A percentile compares a stretch with the other conserved stretches of the same genome.
These are phyloP conservation scores for Diplazon laetatorius DNA, from an alignment of 2,888 invertebrate genomes.

Conservation along the genomic window DNA sequence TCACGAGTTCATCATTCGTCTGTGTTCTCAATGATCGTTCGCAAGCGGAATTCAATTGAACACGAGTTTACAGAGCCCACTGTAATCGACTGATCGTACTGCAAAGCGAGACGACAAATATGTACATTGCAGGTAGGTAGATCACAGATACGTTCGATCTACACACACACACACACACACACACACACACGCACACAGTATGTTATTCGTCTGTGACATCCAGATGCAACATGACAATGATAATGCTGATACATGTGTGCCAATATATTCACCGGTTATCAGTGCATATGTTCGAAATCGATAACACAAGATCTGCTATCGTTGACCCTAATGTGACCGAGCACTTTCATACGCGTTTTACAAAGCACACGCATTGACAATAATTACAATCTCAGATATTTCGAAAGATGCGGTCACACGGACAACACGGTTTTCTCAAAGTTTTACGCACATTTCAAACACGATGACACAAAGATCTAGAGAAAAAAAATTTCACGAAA, in stretches of 20 bases:
- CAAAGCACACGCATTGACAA: background rate
- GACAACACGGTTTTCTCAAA: no score
- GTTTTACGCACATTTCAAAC: no score
- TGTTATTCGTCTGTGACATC: background rate
- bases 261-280: background rate
- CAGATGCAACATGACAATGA: no score
- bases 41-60: background rate
- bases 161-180: no score
- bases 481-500: no score
- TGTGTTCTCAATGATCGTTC: background rate
- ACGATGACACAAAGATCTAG: no score
- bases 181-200: no score
- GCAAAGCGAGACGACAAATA: background rate
- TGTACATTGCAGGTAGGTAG: slow-evolving; percentile 1
- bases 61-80: background rate
- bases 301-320: slow-evolving; percentile 19
- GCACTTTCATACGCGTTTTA: background rate
- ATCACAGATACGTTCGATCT: no score
- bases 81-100: background rate
- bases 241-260: background rate
- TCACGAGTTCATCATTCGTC: no score
- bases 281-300: slow-evolving; percentile 11
- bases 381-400: slow-evolving; percentile 21
- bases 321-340: background rate
- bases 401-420: background rate